Evolutionary conservation across 2,888 invertebrate species (phyloP), one percentile per base, ranked within the genome.

Genomic region (Silvanus unidentatus): DNA sequence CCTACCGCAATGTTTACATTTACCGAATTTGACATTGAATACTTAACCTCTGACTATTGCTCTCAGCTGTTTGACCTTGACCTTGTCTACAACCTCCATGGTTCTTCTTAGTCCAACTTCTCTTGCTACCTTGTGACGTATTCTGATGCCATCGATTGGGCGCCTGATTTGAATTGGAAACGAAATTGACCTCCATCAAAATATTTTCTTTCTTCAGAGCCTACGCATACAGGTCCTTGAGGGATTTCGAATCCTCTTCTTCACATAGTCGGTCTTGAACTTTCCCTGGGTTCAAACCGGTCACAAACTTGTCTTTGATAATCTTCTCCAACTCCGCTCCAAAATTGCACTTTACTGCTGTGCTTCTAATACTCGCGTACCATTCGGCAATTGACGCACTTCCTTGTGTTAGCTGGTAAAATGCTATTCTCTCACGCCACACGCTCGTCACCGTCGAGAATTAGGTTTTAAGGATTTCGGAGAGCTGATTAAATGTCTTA

Each of bases 241-340:
- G 5, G 13, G n/a, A 4, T 13, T 3, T 13, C 3, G 14, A 10
- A 8, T 39, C 39, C 5, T 27, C 13, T 16, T 39, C 39, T 22
- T 39, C 39, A 16, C 16, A 16, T 2, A 39, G n/a, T 16, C 39
- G 9, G 12, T 39, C 39, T 12, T 10, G 11, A 22, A 39, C 12
- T 22, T 10, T 9, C 6, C 39, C 39, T 4, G 10, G 9, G 3
- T 39, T 34, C 10, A 41, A 14, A 12, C 41, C 41, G 9, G 41
- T 15, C 32, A 41, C 32, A 12, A 41, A 41, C 41, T 32, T 41
- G 16, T 41, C 34, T 14, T 29, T 41, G 5, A 41, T 10, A 12
- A 6, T 6, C 4, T 39, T 27, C 10, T 11, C 4, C 15, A 39
- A 15, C 3, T 11, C 8, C 2, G 3, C 10, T 3, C 16, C 16